These are phyloP conservation scores for Mormyrus iriodes DNA, from an alignment of 2,113 vertebrate species.

Conservation along the genomic window DNA sequence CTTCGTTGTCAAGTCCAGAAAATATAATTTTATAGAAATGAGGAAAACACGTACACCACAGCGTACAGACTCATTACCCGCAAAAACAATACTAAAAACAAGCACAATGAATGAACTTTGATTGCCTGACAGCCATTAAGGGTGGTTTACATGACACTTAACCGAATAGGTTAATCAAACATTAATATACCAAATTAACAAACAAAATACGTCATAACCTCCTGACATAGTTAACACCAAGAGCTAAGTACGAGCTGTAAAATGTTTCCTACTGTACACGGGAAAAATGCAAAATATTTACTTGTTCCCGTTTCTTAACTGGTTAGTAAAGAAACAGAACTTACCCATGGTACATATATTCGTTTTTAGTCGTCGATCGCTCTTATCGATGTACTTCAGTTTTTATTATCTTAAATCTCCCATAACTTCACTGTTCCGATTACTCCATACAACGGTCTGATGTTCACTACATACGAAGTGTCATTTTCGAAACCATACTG, in stretches of 20 bases:
- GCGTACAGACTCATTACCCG: neutral
- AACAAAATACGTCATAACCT: neutral
- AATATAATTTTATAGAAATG: neutral
- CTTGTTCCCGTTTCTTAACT: neutral
- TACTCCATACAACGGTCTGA: constrained; percentile 33
- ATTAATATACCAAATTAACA: neutral
- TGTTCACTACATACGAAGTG: constrained; percentile 9
- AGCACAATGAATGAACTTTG: neutral
- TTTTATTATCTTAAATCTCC: constrained; percentile 41
- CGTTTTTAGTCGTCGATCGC: constrained; percentile 13
- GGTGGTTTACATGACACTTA: neutral
- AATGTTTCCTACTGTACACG: neutral
- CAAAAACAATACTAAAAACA: neutral
- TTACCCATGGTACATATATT: constrained; percentile 19
- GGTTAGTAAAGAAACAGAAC: neutral
- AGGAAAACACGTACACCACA: neutral
- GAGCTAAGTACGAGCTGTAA: neutral
- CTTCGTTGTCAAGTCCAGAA: neutral
- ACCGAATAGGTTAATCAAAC: neutral
- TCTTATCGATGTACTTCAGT: constrained; percentile 22
- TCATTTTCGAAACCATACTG: constrained; percentile 36
- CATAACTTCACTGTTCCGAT: constrained; percentile 41
- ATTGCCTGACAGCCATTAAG: neutral
- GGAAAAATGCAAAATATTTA: constrained; percentile 5
- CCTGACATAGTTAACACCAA: neutral